Evolutionary conservation across 2,797 vertebrate species (phyloP).

Genomic region (Hoplostethus mediterraneus): DNA sequence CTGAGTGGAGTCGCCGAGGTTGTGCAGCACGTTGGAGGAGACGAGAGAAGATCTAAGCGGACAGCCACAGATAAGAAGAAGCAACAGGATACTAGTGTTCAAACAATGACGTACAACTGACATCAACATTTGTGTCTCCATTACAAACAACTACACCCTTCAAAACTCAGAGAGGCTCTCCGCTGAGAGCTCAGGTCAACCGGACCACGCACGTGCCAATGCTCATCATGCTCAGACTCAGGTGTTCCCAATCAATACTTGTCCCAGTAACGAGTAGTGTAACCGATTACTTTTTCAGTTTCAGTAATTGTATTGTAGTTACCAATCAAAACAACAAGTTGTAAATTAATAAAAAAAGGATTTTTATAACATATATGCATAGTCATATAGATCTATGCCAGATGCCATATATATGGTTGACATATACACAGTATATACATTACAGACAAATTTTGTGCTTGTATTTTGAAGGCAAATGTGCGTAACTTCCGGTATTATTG

Average conservation of each 20-base stretch:
- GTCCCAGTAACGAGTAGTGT: neutral
- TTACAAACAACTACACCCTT: slow-evolving; percentile 53
- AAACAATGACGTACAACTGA: slow-evolving; percentile 45
- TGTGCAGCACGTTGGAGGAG: slow-evolving; percentile 39
- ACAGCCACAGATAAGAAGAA: slow-evolving; percentile 52
- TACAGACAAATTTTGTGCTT: too few relatives aligned
- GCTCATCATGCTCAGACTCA: slow-evolving; percentile 65
- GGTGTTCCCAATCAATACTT: slow-evolving; percentile 80
- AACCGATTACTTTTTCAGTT: too few relatives aligned
- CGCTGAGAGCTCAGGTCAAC: slow-evolving; percentile 49
- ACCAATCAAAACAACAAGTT: too few relatives aligned
- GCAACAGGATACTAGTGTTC: slow-evolving; percentile 48
- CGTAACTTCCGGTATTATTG: too few relatives aligned
- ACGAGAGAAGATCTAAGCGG: slow-evolving; percentile 23
- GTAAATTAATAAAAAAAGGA: too few relatives aligned
- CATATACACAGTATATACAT: too few relatives aligned
- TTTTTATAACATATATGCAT: too few relatives aligned
- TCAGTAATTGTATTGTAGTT: too few relatives aligned
- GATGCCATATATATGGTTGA: too few relatives aligned
- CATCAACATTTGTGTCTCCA: slow-evolving; percentile 66
- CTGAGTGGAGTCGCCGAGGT: slow-evolving; percentile 51
- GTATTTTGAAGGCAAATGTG: too few relatives aligned
- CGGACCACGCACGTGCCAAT: slow-evolving; percentile 60
- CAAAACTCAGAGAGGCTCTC: slow-evolving; percentile 43
- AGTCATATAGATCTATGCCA: too few relatives aligned